Base-by-base conservation (phyloP, 2,113 vertebrate species). In the Triplophysa rosa region DNA sequence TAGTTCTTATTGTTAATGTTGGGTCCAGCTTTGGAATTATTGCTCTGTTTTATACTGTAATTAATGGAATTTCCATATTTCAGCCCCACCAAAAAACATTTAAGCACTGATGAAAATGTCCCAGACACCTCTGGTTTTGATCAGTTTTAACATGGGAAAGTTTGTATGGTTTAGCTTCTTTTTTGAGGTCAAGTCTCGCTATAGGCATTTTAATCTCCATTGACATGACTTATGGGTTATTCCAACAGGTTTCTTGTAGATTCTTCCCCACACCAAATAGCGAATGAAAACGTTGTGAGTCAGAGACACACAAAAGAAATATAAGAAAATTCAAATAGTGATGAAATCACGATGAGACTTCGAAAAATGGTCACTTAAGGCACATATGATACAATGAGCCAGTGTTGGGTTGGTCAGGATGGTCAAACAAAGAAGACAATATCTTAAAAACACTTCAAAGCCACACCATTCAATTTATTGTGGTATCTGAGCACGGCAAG, bases 191-290 rank as follows among this genome's bases (percentile, higher is more conserved):
- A 26, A 37, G 56, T 71, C 49, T 45, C 26, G 37, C 8, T 58
- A 17, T 78, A 11, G 26, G 80, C 76, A 82, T 86, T 86, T 86
- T 84, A 14, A 42, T 76, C 83, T 79, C 84, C 82, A 42, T 75
- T 49, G 84, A 81, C 78, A 89, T 87, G 29, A 84, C 87, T 89
- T 83, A 83, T 68, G 87, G 83, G 83, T 83, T 84, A 72, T 45
- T 45, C 11, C 8, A 45, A 45, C 9, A 45, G 10, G 42, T 45
- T 45, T 45, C 33, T 37, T 37, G 33, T 37, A 37, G 33, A 37
- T 37, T 37, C 33, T 37, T 37, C 33, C 33, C 33, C 33, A 37
- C 33, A 37, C 33, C 33, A 37, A 37, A 37, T 37, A 13, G 12
- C 45, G 3, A 47, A 47, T 47, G 45, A 29, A 29, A 29, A 4